Evolutionary conservation across 2,797 vertebrate genomes (phyloP).

Genomic region (Tauraco hartlaubi): DNA sequence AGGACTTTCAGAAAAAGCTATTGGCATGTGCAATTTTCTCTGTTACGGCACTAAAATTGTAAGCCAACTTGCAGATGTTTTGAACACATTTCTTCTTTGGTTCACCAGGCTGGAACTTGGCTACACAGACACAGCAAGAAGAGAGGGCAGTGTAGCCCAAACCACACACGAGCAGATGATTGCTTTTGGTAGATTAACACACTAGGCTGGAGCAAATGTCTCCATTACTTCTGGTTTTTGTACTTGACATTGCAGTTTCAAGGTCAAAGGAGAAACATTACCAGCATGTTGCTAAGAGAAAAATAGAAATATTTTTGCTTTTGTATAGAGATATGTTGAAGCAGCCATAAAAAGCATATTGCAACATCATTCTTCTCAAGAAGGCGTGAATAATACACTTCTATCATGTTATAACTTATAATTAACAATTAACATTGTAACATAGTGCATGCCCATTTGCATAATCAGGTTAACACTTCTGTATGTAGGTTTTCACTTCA

Average conservation of each 20-base stretch:
- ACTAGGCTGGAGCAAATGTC: neutral
- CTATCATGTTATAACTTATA: neutral
- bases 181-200: neutral
- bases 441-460: neutral
- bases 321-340: neutral
- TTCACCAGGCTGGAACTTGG: neutral
- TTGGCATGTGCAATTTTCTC: neutral
- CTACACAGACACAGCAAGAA: neutral
- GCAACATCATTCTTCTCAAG: neutral
- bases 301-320: neutral
- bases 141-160: neutral
- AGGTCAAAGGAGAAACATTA: neutral
- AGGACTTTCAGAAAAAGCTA: neutral
- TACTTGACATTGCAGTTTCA: neutral
- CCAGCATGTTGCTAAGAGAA: neutral
- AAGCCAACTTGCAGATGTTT: neutral
- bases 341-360: neutral
- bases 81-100: neutral
- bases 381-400: neutral
- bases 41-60: neutral
- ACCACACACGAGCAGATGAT: neutral
- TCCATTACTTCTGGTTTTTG: neutral
- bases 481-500: neutral
- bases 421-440: neutral
- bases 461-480: neutral